Evolutionary conservation across 2,888 invertebrate species (phyloP), one percentile per base, ranked within the genome.

Genomic region (Synanthedon myopaeformis): DNA sequence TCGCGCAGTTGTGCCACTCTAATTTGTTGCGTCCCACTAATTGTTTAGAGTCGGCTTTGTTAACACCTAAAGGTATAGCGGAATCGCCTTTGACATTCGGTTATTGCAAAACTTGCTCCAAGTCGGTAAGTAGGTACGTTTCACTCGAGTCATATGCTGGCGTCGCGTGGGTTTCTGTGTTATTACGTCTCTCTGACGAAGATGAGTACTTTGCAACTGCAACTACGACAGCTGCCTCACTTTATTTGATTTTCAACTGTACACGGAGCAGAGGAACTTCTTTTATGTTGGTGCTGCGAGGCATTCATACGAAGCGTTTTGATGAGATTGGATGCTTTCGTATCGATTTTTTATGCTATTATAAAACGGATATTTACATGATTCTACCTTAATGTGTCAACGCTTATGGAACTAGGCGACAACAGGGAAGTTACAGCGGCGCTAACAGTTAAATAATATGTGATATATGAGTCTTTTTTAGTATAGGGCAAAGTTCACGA

Each of bases 191-290:
- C 62, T 68, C 68, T 74, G 74, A 77, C 72, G 74, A 74, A 74
- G 76, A 78, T 70, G 71, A 66, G 69, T 67, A 72, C 69, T 74
- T 77, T 66, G 71, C 71, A 65, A 77, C 67, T 82, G 79, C 74
- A 75, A 60, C 64, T 73, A 65, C 76, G 74, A 72, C 82, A 81
- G 76, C 81, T 82, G 80, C 68, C 64, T 62, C 69, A 67, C 74
- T 76, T 79, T 81, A 83, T 84, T 82, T 80, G 79, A 82, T 79
- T 80, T 79, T 67, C 76, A 73, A 77, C 72, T 74, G 67, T 73
- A 69, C 70, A 17, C 8, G 63, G 64, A 68, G 67, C 60, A 71
- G 66, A 66, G 68, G 73, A 72, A 63, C 53, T 64, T 77, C 70
- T 78, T 77, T 76, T 75, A 74, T 75, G 67, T 69, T 65, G 67